These are phyloP conservation scores for Papilio protenor DNA, from an alignment of 2,888 invertebrate genomes.

Conservation along the genomic window DNA sequence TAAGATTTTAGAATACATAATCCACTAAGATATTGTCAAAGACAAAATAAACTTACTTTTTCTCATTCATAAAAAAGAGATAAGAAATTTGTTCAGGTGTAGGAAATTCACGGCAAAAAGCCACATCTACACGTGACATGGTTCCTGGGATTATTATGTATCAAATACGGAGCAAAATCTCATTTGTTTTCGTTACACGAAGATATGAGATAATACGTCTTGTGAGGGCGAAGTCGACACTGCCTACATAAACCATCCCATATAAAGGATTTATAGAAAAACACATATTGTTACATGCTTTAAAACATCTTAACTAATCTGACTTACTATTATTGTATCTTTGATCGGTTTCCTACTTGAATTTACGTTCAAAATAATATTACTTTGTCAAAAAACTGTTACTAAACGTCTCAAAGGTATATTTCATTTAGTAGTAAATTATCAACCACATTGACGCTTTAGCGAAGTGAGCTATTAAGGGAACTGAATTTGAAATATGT, in stretches of 20 bases:
- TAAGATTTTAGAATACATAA: neutral
- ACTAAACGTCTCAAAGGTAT: neutral
- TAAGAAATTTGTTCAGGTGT: neutral
- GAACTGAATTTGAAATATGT: constrained; percentile 34
- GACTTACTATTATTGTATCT: too few species aligned
- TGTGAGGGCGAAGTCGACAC: neutral
- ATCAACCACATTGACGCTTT: constrained; percentile 15
- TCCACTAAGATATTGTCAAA: too few species aligned
- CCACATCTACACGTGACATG: neutral
- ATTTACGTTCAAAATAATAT: too few species aligned
- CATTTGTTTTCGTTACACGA: constrained; percentile 5
- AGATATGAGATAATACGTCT: constrained; percentile 14
- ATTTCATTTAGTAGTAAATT: constrained; percentile 12
- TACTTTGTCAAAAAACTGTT: neutral
- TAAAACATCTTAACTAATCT: too few species aligned
- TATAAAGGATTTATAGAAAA: neutral
- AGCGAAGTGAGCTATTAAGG: constrained; percentile 10
- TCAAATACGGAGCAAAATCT: neutral
- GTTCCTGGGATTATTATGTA: neutral
- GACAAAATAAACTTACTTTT: neutral
- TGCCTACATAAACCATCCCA: neutral
- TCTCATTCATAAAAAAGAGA: neutral
- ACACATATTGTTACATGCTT: neutral
- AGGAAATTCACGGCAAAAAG: neutral
- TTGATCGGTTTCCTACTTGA: too few species aligned